phyloP scores from a whole-genome alignment of 2,888 invertebrate species.

The Andrena praecox region DNA sequence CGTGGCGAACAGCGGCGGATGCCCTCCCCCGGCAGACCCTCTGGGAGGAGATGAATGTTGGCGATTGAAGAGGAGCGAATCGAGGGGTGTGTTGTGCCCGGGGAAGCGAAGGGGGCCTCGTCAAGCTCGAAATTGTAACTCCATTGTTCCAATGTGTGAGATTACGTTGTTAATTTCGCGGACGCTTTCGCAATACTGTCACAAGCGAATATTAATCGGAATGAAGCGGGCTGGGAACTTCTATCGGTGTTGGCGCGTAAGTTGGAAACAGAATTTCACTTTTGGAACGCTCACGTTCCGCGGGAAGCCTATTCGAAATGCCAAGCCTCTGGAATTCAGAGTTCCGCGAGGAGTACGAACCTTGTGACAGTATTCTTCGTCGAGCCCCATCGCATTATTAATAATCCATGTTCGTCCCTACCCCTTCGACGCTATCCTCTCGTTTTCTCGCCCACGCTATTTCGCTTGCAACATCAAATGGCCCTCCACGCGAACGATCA shows the following conservation, averaged over 20 bases:
- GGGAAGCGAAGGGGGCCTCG: conserved; percentile 4
- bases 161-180: conserved; percentile 17
- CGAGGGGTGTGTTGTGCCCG: conserved; percentile 19
- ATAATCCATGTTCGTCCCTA: neutral
- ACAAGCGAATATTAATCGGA: neutral
- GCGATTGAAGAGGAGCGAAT: conserved; percentile 4
- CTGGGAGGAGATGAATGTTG: conserved; percentile 10
- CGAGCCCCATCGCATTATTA: neutral
- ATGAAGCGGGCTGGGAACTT: neutral
- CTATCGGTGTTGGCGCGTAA: too few relatives aligned
- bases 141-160: neutral
- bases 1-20: neutral
- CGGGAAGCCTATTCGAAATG: too few relatives aligned
- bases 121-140: neutral
- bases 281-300: too few relatives aligned
- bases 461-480: conserved; percentile 1
- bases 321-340: too few relatives aligned
- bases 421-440: neutral
- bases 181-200: neutral
- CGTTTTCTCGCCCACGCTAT: neutral
- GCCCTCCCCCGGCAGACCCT: too few relatives aligned
- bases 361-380: neutral
- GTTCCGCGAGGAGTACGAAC: too few relatives aligned
- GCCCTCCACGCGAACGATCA: conserved; percentile 2
- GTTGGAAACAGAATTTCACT: too few relatives aligned